Evolutionary conservation across 1,140 invertebrate genomes (phyloP).

Genomic region (Hypothenemus hampei): DNA sequence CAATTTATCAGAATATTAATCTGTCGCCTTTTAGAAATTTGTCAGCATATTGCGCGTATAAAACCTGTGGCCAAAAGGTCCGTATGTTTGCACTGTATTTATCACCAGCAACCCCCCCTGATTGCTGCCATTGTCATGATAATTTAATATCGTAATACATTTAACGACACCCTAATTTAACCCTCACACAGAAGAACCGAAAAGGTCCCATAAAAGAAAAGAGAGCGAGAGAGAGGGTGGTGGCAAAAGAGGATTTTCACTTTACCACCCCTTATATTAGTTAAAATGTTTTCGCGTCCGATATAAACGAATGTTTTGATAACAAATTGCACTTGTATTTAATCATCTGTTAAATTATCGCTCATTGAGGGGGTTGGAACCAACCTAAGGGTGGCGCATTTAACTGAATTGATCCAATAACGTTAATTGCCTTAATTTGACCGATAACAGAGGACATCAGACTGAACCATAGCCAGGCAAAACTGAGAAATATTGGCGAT

Average conservation of each 20-base stretch:
- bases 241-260: conserved; percentile 23
- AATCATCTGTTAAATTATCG: conserved; percentile 26
- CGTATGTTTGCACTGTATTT: conserved; percentile 47
- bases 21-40: conserved; percentile 39
- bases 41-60: conserved; percentile 45
- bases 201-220: conserved; percentile 16
- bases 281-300: conserved; percentile 18
- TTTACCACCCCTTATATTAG: too few species aligned
- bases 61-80: conserved; percentile 46
- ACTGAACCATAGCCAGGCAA: too few species aligned
- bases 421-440: too few species aligned
- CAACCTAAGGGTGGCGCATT: too few species aligned
- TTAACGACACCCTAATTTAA: conserved; percentile 47
- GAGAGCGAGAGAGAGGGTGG: conserved; percentile 25
- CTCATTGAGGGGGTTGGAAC: too few species aligned
- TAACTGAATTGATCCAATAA: too few species aligned
- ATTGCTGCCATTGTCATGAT: conserved; percentile 47
- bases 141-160: conserved; percentile 49
- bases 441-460: too few species aligned
- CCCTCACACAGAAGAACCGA: conserved; percentile 34
- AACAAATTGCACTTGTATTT: conserved; percentile 25
- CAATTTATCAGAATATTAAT: too few species aligned
- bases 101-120: conserved; percentile 43
- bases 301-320: conserved; percentile 16
- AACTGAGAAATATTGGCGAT: too few species aligned